Evolutionary conservation across 2,888 invertebrate species (phyloP).

Genomic region (Archips xylosteana): DNA sequence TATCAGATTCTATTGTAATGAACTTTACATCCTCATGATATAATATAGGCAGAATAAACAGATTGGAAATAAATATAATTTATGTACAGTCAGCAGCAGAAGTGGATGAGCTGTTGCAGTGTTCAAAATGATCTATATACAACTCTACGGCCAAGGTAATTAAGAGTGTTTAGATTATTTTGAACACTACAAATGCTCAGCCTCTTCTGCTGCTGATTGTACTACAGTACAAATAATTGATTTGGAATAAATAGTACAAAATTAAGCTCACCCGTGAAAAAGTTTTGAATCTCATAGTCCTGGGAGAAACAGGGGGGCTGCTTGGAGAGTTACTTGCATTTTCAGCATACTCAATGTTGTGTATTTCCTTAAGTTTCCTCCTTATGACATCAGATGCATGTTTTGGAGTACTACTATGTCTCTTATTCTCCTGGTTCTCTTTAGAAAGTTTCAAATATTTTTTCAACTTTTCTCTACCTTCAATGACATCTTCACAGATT

Average conservation of each 20-base stretch:
- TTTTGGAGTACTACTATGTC: slow-evolving; percentile 52
- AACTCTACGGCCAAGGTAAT: too few species aligned
- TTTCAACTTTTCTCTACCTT: slow-evolving; percentile 60
- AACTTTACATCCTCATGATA: background rate
- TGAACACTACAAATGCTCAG: too few species aligned
- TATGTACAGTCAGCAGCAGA: background rate
- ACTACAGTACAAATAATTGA: background rate
- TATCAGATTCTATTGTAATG: too few species aligned
- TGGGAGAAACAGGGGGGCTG: slow-evolving; percentile 74
- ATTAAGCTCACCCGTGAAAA: slow-evolving; percentile 67
- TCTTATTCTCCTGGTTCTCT: slow-evolving; percentile 72
- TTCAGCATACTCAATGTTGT: slow-evolving; percentile 62
- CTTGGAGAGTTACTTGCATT: slow-evolving; percentile 48
- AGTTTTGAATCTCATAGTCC: slow-evolving; percentile 71
- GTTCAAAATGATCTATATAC: too few species aligned
- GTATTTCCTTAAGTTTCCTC: slow-evolving; percentile 67
- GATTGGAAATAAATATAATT: background rate
- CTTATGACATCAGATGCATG: slow-evolving; percentile 51
- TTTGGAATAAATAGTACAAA: background rate
- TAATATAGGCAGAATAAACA: background rate
- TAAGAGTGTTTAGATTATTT: too few species aligned
- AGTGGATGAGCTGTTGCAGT: too few species aligned
- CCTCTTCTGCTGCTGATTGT: too few species aligned
- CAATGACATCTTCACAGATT: slow-evolving; percentile 66
- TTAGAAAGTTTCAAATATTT: slow-evolving; percentile 63